Evolutionary conservation across 2,888 invertebrate genomes (phyloP), one percentile per base, ranked within the genome.

Genomic region (Andrena bucephala): DNA sequence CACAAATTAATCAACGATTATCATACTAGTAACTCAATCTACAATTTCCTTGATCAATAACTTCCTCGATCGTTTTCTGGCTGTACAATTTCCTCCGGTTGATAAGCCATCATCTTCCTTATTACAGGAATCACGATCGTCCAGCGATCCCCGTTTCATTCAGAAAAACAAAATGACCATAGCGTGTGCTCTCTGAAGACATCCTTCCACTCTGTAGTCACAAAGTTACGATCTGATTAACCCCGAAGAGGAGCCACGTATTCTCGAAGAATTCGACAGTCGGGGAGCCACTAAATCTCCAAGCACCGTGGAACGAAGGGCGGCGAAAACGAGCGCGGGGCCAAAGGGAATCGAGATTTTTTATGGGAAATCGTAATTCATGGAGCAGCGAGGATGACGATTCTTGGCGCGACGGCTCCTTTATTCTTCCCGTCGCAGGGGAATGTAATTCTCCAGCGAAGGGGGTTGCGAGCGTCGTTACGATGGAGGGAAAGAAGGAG

Each of bases 321-420:
- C 10, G 20, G 54, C 24, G 20, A 29, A 10, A 10, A 20, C 24
- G 13, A 36, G 54, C 13, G 57, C 59, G 6, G 27, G 24, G 42
- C 29, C 66, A 16, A 50, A 50, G 50, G 54, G 52, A 73, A 36
- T 65, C 36, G 27, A 42, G 52, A 42, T 42, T 33, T 27, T 77
- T 73, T 80, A 79, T 36, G 72, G 66, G 72, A 81, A 81, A 77
- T 57, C 81, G 50, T 84, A 81, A 79, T 42, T 81, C 69, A 63
- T 20, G 27, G 20, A 7, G 20, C n/a, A 59, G 73, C 42, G 60
- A 24, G 27, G 10, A 57, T 57, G 24, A 24, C 24, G 20, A 10
- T 71, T 63, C 50, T 50, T 50, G 27, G 31, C 16, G 20, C 16
- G 27, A 20, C 27, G 31, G 65, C 60, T 6, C 27, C 31, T 36